Conservation (phyloP, 2,113 vertebrate genomes). For the Thinocorus orbignyianus region DNA sequence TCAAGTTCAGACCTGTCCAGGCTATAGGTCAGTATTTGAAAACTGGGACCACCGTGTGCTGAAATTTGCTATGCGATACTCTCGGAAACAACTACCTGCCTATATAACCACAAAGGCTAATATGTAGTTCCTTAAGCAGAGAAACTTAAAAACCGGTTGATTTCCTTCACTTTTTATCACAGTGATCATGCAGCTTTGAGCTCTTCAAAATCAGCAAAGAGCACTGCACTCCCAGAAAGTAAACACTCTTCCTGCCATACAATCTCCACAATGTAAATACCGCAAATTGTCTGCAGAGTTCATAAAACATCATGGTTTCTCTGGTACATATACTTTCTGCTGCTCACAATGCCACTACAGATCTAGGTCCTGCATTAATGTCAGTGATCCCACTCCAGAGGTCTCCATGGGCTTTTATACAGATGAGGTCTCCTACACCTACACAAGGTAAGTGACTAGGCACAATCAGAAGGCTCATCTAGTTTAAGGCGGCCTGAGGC, state of each 20-base stretch:
- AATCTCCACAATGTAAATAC: neutral
- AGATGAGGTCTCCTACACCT: neutral
- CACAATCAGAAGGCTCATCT: neutral
- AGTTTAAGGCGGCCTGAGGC: neutral
- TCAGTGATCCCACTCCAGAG: neutral
- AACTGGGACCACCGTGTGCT: neutral
- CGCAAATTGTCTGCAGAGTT: neutral
- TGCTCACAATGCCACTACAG: neutral
- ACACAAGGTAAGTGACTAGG: fast-evolving
- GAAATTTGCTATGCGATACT: neutral
- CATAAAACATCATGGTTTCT: fast-evolving
- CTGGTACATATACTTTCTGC: neutral
- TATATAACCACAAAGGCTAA: neutral
- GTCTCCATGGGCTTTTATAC: neutral
- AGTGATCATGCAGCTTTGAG: neutral
- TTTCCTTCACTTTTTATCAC: neutral
- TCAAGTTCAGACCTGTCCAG: neutral
- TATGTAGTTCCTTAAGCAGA: neutral
- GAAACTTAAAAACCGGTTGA: fast-evolving
- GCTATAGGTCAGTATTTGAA: neutral
- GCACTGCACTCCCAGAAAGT: neutral
- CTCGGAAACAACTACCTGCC: neutral
- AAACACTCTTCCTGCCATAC: neutral
- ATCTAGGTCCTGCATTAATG: neutral
- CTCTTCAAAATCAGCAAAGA: neutral